phyloP scores from a whole-genome alignment of 2,888 invertebrate species.

The Coenonympha arcania region DNA sequence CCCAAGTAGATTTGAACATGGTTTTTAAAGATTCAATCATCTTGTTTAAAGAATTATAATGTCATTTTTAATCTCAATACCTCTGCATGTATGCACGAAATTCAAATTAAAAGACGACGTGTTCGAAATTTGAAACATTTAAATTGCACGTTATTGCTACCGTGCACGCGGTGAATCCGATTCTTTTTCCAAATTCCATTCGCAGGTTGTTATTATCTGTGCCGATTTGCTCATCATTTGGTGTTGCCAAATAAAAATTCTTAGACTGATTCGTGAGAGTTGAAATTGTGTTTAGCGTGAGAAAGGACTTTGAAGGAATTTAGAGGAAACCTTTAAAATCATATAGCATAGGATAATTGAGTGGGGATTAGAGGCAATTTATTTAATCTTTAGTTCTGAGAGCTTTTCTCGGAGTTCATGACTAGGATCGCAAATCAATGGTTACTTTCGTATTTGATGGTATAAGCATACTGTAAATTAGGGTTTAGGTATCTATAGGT shows the following conservation, averaged over 20 bases:
- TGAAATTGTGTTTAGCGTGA: conserved; percentile 59
- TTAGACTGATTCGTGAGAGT: conserved; percentile 68
- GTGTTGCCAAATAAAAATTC: conserved; percentile 60
- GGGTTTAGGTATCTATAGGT: neutral
- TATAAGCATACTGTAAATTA: neutral
- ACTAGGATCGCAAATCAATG: conserved; percentile 6
- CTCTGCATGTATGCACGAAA: conserved; percentile 37
- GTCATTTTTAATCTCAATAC: conserved; percentile 25
- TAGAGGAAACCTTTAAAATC: conserved; percentile 21
- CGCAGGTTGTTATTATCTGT: conserved; percentile 63
- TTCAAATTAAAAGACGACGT: conserved; percentile 38
- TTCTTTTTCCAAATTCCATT: conserved; percentile 59
- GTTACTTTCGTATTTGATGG: neutral
- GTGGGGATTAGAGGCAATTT: conserved; percentile 24
- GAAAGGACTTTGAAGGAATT: conserved; percentile 41
- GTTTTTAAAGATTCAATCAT: neutral
- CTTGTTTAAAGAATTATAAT: conserved; percentile 14
- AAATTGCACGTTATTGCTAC: conserved; percentile 73
- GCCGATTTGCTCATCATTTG: conserved; percentile 58
- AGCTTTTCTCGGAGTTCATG: conserved; percentile 14
- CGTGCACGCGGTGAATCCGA: conserved; percentile 57
- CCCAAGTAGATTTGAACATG: no score
- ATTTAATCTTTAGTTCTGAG: conserved; percentile 18
- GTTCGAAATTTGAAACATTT: conserved; percentile 72
- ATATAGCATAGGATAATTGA: conserved; percentile 23